Evolutionary conservation across 2,888 invertebrate genomes (phyloP).

Genomic region (Smittia sp.): DNA sequence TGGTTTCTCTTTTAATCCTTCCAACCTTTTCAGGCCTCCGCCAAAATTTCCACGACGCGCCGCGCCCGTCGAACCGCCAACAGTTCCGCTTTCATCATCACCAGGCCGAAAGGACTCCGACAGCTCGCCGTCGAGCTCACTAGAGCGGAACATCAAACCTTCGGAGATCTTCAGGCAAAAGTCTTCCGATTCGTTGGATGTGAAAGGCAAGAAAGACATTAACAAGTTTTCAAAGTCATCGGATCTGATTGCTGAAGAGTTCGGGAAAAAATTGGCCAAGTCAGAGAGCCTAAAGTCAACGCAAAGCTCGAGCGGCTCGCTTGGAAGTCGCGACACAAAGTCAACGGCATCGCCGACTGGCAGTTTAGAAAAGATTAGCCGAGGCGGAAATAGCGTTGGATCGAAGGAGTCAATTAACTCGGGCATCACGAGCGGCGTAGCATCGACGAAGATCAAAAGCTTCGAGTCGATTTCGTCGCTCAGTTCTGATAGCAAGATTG

Average conservation of each 20-base stretch:
- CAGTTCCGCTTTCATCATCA: conserved; percentile 48
- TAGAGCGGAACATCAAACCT: conserved; percentile 54
- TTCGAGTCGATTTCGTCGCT: conserved; percentile 65
- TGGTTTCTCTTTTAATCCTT: too few relatives aligned
- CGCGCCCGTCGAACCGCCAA: conserved; percentile 59
- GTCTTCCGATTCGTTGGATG: conserved; percentile 52
- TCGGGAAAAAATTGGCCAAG: conserved; percentile 52
- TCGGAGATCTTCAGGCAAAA: conserved; percentile 54
- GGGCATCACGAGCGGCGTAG: conserved; percentile 51
- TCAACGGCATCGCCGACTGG: conserved; percentile 53
- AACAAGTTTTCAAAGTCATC: conserved; percentile 48
- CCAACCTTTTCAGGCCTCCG: conserved; percentile 56
- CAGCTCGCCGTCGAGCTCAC: conserved; percentile 50
- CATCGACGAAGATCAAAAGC: conserved; percentile 58
- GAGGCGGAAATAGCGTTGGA: conserved; percentile 47
- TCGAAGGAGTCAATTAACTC: conserved; percentile 54
- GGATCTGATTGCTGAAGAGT: conserved; percentile 51
- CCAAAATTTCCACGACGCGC: conserved; percentile 63
- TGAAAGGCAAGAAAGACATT: conserved; percentile 47
- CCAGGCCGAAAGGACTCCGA: conserved; percentile 46
- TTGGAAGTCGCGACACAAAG: conserved; percentile 49
- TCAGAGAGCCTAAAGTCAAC: conserved; percentile 50
- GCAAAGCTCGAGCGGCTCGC: conserved; percentile 50
- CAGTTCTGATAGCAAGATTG: conserved; percentile 59
- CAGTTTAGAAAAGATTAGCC: conserved; percentile 47